Conservation (phyloP, 2,888 invertebrate species). For the Trichogramma evanescens region DNA sequence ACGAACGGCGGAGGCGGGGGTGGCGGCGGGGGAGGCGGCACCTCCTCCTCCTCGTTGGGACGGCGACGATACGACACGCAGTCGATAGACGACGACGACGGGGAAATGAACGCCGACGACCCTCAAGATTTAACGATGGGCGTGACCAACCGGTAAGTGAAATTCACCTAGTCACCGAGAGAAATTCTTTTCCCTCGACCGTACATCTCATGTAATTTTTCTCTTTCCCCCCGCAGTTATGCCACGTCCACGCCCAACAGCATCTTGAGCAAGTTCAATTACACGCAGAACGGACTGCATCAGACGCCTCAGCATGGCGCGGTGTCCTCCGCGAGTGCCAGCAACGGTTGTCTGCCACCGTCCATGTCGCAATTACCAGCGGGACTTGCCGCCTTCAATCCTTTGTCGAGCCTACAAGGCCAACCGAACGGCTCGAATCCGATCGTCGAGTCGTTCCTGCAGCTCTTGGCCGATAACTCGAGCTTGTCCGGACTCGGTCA, state of each 20-base stretch:
- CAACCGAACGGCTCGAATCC: constrained; percentile 43
- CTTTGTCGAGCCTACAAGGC: constrained; percentile 53
- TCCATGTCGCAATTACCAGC: constrained; percentile 32
- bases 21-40: too few species aligned
- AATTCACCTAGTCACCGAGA: background rate
- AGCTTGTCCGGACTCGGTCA: constrained; percentile 53
- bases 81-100: too few species aligned
- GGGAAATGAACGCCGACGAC: too few species aligned
- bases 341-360: constrained; percentile 53
- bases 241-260: constrained; percentile 59
- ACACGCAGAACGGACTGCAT: too few species aligned
- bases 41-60: constrained; percentile 52
- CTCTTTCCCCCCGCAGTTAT: constrained; percentile 31
- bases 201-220: too few species aligned
- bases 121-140: constrained; percentile 75
- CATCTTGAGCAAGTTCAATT: constrained; percentile 31
- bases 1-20: constrained; percentile 44
- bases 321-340: constrained; percentile 59
- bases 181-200: too few species aligned
- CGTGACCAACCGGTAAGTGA: constrained; percentile 48
- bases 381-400: constrained; percentile 41
- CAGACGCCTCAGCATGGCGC: background rate
- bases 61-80: constrained; percentile 56
- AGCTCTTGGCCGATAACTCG: constrained; percentile 79
- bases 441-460: constrained; percentile 78